A percentile compares a stretch with the other conserved stretches of the same genome.
These are phyloP conservation scores for Camelus dromedarius DNA, from an alignment of 2,113 vertebrate species.

Conservation along the genomic window DNA sequence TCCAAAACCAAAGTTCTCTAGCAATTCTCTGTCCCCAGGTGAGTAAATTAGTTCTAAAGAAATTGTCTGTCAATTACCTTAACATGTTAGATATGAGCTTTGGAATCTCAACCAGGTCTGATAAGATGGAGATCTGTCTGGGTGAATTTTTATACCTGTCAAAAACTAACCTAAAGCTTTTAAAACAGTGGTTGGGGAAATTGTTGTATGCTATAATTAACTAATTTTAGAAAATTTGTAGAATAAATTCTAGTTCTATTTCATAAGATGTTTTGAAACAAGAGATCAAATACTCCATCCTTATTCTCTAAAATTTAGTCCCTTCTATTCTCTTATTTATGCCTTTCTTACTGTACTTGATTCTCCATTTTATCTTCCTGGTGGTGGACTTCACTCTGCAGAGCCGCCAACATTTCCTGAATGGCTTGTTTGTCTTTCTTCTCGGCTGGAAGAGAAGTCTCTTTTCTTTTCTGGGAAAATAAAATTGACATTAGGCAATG, in stretches of 20 bases:
- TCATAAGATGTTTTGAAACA: background rate
- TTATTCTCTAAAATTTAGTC: background rate
- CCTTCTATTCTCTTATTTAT: too few relatives aligned
- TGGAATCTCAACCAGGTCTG: background rate
- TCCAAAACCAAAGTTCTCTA: background rate
- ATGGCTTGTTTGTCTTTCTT: conserved; percentile 53
- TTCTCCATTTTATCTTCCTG: conserved; percentile 19
- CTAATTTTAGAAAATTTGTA: conserved; percentile 12
- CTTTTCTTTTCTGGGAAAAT: conserved; percentile 73
- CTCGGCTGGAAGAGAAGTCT: conserved; percentile 43
- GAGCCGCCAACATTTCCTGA: background rate
- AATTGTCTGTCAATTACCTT: background rate
- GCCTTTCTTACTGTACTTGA: conserved; percentile 67
- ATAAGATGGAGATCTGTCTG: background rate
- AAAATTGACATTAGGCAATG: background rate
- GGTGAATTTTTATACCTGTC: background rate
- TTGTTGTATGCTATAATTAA: background rate
- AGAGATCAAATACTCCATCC: background rate
- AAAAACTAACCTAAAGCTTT: background rate
- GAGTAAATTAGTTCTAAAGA: background rate
- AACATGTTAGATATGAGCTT: background rate
- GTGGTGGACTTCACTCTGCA: conserved; percentile 53
- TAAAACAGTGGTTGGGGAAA: background rate
- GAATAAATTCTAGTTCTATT: background rate
- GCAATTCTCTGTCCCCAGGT: background rate